Evolutionary conservation across 1,140 invertebrate genomes (phyloP).

Genomic region (Drosophila albomicans): DNA sequence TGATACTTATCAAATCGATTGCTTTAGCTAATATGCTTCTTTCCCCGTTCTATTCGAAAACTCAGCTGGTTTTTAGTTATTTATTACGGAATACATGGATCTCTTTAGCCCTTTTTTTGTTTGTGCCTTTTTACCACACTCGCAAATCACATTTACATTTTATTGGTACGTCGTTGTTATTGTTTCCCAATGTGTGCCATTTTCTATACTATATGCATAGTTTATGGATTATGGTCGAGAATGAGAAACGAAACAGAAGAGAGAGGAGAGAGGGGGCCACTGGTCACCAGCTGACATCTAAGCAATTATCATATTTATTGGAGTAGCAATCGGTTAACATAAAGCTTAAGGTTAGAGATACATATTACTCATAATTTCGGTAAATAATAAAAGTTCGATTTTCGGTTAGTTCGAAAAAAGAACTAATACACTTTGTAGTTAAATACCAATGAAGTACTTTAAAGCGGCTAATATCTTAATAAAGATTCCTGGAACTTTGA

Average conservation of each 20-base stretch:
- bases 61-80: neutral
- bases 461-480: too few relatives aligned
- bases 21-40: neutral
- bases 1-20: neutral
- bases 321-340: neutral
- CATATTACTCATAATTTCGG: too few relatives aligned
- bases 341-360: too few relatives aligned
- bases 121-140: neutral
- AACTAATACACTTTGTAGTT: too few relatives aligned
- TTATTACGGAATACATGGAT: neutral
- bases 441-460: too few relatives aligned
- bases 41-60: neutral
- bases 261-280: neutral
- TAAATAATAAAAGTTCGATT: too few relatives aligned
- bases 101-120: constrained; percentile 9
- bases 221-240: constrained; percentile 7
- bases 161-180: constrained; percentile 34
- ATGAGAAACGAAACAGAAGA: neutral
- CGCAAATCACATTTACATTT: constrained; percentile 40
- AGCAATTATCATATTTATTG: constrained; percentile 7
- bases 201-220: neutral
- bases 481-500: too few relatives aligned
- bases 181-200: constrained; percentile 12
- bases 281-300: neutral
- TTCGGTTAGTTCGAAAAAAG: too few relatives aligned